Evolutionary conservation across 1,140 invertebrate species (phyloP).

Genomic region (Nilaparvata lugens): DNA sequence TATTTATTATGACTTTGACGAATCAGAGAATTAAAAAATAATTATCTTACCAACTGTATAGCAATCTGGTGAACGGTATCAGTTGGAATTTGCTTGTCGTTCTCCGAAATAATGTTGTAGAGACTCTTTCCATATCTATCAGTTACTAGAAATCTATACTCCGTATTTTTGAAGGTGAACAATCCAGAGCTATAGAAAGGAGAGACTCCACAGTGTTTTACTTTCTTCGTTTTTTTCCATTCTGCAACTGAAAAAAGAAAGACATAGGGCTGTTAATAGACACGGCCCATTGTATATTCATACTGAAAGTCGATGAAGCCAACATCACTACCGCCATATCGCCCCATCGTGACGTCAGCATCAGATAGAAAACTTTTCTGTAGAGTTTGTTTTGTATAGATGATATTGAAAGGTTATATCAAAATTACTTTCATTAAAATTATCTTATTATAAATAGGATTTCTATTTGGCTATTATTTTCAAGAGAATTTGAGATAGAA

Average conservation of each 20-base stretch:
- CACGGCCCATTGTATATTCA: too few species aligned
- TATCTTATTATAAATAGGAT: too few species aligned
- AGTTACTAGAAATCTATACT: slow-evolving; percentile 88
- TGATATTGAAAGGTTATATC: too few species aligned
- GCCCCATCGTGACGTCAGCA: too few species aligned
- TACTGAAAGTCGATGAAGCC: too few species aligned
- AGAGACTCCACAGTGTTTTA: slow-evolving; percentile 78
- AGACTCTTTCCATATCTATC: slow-evolving; percentile 85
- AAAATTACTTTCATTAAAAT: too few species aligned
- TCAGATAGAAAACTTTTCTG: too few species aligned
- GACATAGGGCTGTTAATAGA: slow-evolving; percentile 4
- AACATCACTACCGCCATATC: too few species aligned
- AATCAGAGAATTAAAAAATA: slow-evolving; percentile 17
- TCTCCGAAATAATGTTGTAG: slow-evolving; percentile 65
- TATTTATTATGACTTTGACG: neutral
- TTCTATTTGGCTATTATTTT: too few species aligned
- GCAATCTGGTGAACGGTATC: slow-evolving; percentile 69
- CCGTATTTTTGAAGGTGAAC: slow-evolving; percentile 59
- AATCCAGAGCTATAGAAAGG: slow-evolving; percentile 73
- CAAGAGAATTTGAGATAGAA: too few species aligned
- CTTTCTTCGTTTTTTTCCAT: slow-evolving; percentile 61
- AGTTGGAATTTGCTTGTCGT: slow-evolving; percentile 57
- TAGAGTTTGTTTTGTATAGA: too few species aligned
- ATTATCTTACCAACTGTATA: slow-evolving; percentile 68
- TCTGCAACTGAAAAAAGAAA: slow-evolving; percentile 53